Evolutionary conservation across 2,113 vertebrate species (phyloP).

Genomic region (Tragelaphus imberbis): DNA sequence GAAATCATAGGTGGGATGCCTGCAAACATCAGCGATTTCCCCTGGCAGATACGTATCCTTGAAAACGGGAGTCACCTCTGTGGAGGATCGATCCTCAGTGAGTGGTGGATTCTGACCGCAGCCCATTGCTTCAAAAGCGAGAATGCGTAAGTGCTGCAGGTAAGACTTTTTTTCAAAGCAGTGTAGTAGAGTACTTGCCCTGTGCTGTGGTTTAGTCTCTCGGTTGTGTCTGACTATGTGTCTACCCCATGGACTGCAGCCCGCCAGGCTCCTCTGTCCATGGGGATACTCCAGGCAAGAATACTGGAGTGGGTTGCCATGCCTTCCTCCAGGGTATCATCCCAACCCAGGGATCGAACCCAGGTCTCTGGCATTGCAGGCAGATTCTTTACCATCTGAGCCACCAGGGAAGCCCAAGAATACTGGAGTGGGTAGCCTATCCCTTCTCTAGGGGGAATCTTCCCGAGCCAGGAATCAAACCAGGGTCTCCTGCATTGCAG

Average conservation of each 20-base stretch:
- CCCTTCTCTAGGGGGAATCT: background rate
- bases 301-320: background rate
- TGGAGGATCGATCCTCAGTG: conserved; percentile 84
- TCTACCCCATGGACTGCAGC: background rate
- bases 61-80: conserved; percentile 68
- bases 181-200: background rate
- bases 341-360: background rate
- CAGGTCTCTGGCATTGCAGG: background rate
- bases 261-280: background rate
- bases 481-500: background rate
- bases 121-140: conserved; percentile 82
- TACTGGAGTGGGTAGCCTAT: background rate
- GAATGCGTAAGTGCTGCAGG: conserved; percentile 52
- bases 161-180: background rate
- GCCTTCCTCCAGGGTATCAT: background rate
- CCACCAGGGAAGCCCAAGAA: background rate
- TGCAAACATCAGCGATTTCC: conserved; percentile 70
- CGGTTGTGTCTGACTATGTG: background rate
- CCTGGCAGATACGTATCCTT: conserved; percentile 86
- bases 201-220: background rate
- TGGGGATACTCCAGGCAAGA: background rate
- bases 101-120: conserved; percentile 85
- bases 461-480: background rate
- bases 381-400: background rate
- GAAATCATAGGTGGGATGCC: background rate